A percentile compares a stretch with the other conserved stretches of the same genome.
Evolutionary conservation across 2,888 invertebrate genomes (phyloP).

Genomic region (Melangyna quadrimaculata): DNA sequence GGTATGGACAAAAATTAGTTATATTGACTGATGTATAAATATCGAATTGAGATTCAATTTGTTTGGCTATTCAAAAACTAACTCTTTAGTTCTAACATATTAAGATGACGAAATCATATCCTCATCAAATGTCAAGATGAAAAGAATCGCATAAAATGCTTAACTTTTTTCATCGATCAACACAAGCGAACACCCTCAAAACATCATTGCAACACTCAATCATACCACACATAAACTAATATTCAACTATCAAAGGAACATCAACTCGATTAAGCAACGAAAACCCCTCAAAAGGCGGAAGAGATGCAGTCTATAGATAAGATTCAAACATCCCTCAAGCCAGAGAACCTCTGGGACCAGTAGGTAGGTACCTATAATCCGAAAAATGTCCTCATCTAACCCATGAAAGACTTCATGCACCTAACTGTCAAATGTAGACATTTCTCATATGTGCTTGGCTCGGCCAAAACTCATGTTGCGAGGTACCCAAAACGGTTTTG

Average conservation of each 20-base stretch:
- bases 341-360: slow-evolving; percentile 1
- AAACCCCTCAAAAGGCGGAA: slow-evolving; percentile 62
- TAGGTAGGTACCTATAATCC: neutral
- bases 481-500: slow-evolving; percentile 69
- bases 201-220: slow-evolving; percentile 22
- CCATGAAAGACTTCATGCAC: slow-evolving; percentile 27
- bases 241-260: slow-evolving; percentile 14
- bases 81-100: neutral
- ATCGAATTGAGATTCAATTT: too few relatives aligned
- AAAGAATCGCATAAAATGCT: neutral
- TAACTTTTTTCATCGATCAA: neutral
- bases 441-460: slow-evolving; percentile 47
- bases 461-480: slow-evolving; percentile 43
- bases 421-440: slow-evolving; percentile 62
- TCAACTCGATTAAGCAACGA: neutral
- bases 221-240: neutral
- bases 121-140: neutral
- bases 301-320: slow-evolving; percentile 53
- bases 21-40: too few relatives aligned
- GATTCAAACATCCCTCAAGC: slow-evolving; percentile 43
- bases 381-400: slow-evolving; percentile 39
- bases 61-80: neutral
- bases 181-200: neutral
- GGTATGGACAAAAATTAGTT: too few relatives aligned
- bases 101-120: neutral